Conservation (phyloP, 2,797 vertebrate genomes). For the Helostoma temminkii region DNA sequence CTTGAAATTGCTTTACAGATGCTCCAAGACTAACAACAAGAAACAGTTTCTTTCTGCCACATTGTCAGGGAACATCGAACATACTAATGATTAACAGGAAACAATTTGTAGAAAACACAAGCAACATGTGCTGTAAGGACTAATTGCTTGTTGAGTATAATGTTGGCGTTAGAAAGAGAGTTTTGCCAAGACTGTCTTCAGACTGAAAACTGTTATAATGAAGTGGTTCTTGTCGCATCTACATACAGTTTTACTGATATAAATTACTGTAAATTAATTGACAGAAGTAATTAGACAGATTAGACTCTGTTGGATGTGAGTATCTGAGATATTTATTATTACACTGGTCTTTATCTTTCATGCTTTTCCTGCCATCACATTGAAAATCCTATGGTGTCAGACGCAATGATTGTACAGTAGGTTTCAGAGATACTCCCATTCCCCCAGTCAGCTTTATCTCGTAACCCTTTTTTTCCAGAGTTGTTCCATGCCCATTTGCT, state of each 20-base stretch:
- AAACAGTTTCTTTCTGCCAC: constrained; percentile 29
- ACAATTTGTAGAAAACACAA: neutral
- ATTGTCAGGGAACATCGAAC: constrained; percentile 71
- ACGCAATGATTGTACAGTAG: constrained; percentile 3
- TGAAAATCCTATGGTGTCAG: neutral
- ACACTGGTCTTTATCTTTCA: neutral
- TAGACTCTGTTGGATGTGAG: neutral
- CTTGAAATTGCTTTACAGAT: constrained; percentile 16
- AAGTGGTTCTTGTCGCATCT: too few relatives aligned
- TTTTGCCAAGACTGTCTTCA: neutral
- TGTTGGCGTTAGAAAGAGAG: neutral
- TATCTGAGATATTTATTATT: neutral
- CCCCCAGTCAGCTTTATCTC: neutral
- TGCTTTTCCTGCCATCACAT: neutral
- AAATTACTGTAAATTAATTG: too few relatives aligned
- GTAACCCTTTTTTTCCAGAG: neutral
- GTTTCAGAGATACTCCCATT: too few relatives aligned
- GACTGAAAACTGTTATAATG: neutral
- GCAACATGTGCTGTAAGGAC: neutral
- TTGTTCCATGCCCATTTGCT: neutral
- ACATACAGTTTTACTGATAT: too few relatives aligned
- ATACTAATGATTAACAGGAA: constrained; percentile 65
- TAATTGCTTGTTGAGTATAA: constrained; percentile 14
- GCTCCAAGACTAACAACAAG: constrained; percentile 56
- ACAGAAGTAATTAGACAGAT: too few relatives aligned